Evolutionary conservation across 2,797 vertebrate species (phyloP).

Genomic region (Hypotaenidia okinawae): DNA sequence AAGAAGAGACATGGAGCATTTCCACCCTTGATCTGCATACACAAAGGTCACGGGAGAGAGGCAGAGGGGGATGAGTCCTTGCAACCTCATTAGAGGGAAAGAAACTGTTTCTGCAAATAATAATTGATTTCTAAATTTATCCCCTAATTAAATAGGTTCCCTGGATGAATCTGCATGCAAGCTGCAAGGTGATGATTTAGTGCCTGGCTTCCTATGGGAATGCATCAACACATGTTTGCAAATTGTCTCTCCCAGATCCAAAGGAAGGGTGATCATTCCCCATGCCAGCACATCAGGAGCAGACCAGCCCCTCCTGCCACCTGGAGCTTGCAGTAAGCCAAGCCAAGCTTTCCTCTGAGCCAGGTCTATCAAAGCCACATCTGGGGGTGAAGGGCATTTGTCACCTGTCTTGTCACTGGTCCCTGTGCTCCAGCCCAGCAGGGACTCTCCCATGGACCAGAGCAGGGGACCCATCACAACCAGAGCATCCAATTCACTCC

Average conservation of each 20-base stretch:
- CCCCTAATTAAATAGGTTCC: slow-evolving; percentile 73
- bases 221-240: slow-evolving; percentile 49
- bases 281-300: neutral
- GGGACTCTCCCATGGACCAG: neutral
- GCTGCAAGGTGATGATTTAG: slow-evolving; percentile 70
- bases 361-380: neutral
- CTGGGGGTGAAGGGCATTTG: neutral
- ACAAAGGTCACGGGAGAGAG: slow-evolving; percentile 46
- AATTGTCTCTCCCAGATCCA: slow-evolving; percentile 1
- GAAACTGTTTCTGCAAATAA: slow-evolving; percentile 70
- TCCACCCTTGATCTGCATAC: slow-evolving; percentile 25
- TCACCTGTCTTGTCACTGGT: accelerated
- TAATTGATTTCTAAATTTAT: slow-evolving; percentile 78
- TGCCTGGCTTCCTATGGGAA: slow-evolving; percentile 30
- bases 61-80: slow-evolving; percentile 43
- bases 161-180: slow-evolving; percentile 61
- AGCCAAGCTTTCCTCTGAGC: neutral
- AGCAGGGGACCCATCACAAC: neutral
- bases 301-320: neutral
- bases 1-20: neutral
- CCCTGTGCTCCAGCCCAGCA: neutral
- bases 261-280: slow-evolving; percentile 7
- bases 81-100: slow-evolving; percentile 65
- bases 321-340: neutral
- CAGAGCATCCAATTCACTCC: neutral